Base-by-base conservation (phyloP, 1,140 invertebrate species). In the Antheraea pernyi region DNA sequence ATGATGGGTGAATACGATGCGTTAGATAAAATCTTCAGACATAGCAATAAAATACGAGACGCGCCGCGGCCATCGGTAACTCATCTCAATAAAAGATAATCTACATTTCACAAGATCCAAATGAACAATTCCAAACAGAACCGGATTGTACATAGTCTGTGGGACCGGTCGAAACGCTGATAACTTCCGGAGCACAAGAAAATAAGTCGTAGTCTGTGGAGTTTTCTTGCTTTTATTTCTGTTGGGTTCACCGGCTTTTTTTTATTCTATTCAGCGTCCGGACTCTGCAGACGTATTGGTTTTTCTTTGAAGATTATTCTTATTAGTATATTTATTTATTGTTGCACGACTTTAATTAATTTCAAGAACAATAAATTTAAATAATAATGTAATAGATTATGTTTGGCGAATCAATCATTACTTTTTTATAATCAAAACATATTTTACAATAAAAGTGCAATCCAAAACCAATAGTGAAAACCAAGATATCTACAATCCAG, bases 121-220 rank as follows among this genome's bases (percentile, higher is more conserved):
- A 69, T 74, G 69, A 73, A 71, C 22, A 39, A 61, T 67, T 37
- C 30, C 71, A 76, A 75, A 53, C 68, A 68, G 68, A 73, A 68
- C 72, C 73, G 68, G 74, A 76, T 71, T 72, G 59, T 73, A 71
- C 19, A 72, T 65, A 75, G 68, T 70, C 46, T 53, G 70, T 69
- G 70, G 76, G 82, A 86, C 86, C 86, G 83, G 86, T 86, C 76
- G 78, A 85, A 85, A 79, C 76, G 76, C 77, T 85, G 80, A 87
- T 87, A 86, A 84, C 83, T 87, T 86, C 86, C 84, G 81, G 76
- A 79, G 75, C 73, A 70, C 69, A 78, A 84, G 84, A 80, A 30
- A 85, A 81, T 83, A 81, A 83, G 76, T 81, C 69, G 78, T 77
- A 72, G 74, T 73, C 75, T 71, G 67, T 68, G 79, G 77, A 75